phyloP scores from a whole-genome alignment of 2,113 vertebrate species.

The Corydoras maculifer region DNA sequence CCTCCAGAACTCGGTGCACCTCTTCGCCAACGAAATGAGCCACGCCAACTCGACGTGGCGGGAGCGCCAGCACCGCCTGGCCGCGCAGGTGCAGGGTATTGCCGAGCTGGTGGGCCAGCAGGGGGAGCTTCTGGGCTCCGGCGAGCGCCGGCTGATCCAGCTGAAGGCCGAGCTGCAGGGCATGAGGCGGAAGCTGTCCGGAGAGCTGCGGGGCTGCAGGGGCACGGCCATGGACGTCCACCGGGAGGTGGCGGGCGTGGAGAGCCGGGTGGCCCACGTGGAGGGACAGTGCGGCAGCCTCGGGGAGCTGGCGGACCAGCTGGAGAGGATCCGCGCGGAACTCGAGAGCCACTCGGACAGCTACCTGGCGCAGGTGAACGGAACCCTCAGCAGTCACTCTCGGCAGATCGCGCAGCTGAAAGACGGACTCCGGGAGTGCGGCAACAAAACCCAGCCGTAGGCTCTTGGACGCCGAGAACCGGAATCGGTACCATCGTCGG shows the following conservation, averaged over 20 bases:
- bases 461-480: slow-evolving; percentile 28
- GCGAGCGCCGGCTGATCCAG: slow-evolving; percentile 78
- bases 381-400: slow-evolving; percentile 74
- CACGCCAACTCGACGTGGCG: slow-evolving; percentile 78
- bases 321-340: slow-evolving; percentile 71
- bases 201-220: slow-evolving; percentile 79
- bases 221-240: slow-evolving; percentile 71
- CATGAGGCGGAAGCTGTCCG: slow-evolving; percentile 72
- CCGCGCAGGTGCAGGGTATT: slow-evolving; percentile 82
- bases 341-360: slow-evolving; percentile 73
- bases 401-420: slow-evolving; percentile 78
- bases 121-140: slow-evolving; percentile 74
- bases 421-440: slow-evolving; percentile 77
- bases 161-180: slow-evolving; percentile 80
- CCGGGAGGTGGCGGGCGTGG: slow-evolving; percentile 73
- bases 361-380: slow-evolving; percentile 79
- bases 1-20: slow-evolving; percentile 83
- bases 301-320: slow-evolving; percentile 65
- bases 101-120: slow-evolving; percentile 82
- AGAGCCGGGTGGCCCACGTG: slow-evolving; percentile 75
- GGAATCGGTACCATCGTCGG: slow-evolving; percentile 44
- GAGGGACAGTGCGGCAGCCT: slow-evolving; percentile 75
- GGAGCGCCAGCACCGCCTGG: slow-evolving; percentile 76
- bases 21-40: slow-evolving; percentile 73
- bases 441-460: slow-evolving; percentile 67